These are phyloP conservation scores for Mya arenaria DNA, from an alignment of 1,140 invertebrate genomes.

Conservation along the genomic window DNA sequence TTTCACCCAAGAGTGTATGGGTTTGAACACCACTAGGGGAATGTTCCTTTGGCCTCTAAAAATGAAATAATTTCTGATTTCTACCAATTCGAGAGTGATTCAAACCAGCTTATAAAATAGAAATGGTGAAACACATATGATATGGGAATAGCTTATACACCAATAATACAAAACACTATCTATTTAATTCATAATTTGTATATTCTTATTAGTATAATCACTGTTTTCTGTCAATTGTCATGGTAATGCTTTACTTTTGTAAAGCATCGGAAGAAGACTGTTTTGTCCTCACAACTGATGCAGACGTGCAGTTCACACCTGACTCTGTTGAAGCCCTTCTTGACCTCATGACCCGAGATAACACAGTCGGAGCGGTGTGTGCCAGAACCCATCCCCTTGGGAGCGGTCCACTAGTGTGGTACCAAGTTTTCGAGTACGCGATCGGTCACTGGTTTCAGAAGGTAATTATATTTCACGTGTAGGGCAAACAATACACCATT, in stretches of 20 bases:
- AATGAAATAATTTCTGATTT: neutral
- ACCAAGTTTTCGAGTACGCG: conserved; percentile 79
- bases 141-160: neutral
- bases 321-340: conserved; percentile 76
- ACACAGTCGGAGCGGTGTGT: conserved; percentile 77
- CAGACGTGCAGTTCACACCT: conserved; percentile 77
- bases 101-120: neutral
- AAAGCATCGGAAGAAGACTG: conserved; percentile 65
- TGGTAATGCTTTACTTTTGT: neutral
- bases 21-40: neutral
- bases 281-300: conserved; percentile 78
- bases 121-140: neutral
- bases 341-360: conserved; percentile 78
- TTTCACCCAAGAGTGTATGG: neutral
- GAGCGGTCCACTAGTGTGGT: conserved; percentile 74
- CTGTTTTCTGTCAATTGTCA: neutral
- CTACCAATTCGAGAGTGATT: neutral
- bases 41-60: neutral
- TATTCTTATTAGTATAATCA: neutral
- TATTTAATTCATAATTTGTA: neutral
- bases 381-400: conserved; percentile 78
- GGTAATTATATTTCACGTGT: too few species aligned
- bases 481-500: too few species aligned
- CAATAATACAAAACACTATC: neutral
- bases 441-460: conserved; percentile 80